Percentiles rank a stretch among this genome's conserved stretches.
Evolutionary conservation across 2,113 vertebrate genomes (phyloP).

Genomic region (Chlorocebus sabaeus): DNA sequence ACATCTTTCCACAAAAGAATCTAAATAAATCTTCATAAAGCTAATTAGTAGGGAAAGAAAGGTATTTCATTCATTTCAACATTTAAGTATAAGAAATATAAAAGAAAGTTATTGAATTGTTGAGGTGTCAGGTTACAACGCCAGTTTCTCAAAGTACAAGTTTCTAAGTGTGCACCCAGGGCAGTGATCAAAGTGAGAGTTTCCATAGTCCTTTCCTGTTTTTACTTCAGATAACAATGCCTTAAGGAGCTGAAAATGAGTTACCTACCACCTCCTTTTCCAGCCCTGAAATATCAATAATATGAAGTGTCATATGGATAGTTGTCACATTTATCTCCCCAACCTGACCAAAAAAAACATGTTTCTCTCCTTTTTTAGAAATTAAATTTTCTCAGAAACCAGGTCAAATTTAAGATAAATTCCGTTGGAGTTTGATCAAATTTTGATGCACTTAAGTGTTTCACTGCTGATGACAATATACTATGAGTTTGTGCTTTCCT

Average conservation of each 20-base stretch:
- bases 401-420: background rate
- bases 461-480: background rate
- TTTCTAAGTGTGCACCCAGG: background rate
- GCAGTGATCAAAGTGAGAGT: background rate
- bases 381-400: background rate
- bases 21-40: background rate
- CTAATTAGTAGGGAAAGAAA: background rate
- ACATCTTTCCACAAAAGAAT: background rate
- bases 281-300: slow-evolving; percentile 37
- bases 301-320: background rate
- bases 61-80: background rate
- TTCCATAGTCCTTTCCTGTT: background rate
- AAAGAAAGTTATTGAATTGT: background rate
- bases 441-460: background rate
- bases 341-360: background rate
- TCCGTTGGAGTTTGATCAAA: slow-evolving; percentile 5
- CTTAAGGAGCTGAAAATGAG: slow-evolving; percentile 38
- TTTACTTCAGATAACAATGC: background rate
- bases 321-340: background rate
- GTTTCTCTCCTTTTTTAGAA: background rate
- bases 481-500: background rate
- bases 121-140: background rate
- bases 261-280: background rate
- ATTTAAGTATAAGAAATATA: background rate
- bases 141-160: background rate